phyloP scores from a whole-genome alignment of 2,113 vertebrate species.

The Peromyscus maniculatus region DNA sequence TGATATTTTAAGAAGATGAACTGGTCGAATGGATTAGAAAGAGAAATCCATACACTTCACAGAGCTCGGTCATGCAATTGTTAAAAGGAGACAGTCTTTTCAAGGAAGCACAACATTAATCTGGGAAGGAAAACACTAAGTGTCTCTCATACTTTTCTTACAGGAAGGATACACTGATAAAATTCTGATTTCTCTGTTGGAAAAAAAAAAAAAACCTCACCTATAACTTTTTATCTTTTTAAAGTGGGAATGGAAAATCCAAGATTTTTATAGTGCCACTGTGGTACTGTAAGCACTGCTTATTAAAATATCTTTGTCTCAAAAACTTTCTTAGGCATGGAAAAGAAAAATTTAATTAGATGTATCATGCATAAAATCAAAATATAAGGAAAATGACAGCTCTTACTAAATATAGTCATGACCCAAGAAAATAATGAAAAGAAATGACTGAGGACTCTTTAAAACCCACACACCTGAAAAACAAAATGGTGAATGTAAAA shows the following conservation, averaged over 20 bases:
- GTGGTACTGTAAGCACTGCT: constrained; percentile 1
- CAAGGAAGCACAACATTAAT: neutral
- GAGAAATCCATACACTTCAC: neutral
- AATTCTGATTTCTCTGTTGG: constrained; percentile 39
- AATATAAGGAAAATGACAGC: constrained; percentile 38
- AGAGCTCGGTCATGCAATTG: neutral
- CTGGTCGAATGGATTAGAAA: constrained; percentile 1
- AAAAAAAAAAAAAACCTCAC: constrained; percentile 5
- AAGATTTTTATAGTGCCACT: neutral
- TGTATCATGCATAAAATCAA: constrained; percentile 14
- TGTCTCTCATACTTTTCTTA: neutral
- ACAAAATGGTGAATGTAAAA: neutral
- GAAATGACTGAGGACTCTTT: constrained; percentile 8
- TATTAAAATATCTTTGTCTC: constrained; percentile 34
- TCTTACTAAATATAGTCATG: constrained; percentile 47
- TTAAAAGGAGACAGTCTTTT: neutral
- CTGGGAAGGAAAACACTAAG: constrained; percentile 22
- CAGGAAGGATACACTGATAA: neutral
- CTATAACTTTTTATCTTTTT: constrained; percentile 13
- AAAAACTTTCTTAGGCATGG: neutral
- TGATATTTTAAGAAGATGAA: constrained; percentile 1
- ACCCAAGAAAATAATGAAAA: constrained; percentile 36
- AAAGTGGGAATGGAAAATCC: neutral
- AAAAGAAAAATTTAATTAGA: constrained; percentile 11
- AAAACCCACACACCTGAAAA: constrained; percentile 35